phyloP scores from a whole-genome alignment of 2,113 vertebrate genomes.

The Cranoglanis bouderius region DNA sequence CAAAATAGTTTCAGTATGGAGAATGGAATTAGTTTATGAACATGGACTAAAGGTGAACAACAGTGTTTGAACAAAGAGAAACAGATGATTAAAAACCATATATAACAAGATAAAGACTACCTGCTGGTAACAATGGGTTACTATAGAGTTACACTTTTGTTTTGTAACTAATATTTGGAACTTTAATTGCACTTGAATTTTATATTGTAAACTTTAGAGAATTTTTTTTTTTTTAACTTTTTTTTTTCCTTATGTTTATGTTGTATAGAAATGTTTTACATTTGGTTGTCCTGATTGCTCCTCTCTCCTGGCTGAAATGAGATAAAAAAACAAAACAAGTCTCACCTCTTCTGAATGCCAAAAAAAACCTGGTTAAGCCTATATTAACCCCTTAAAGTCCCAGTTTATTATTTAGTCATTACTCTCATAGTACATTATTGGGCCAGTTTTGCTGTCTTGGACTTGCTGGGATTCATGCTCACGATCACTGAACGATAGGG shows the following conservation, averaged over 20 bases:
- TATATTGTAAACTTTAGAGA: conserved; percentile 74
- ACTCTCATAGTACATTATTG: neutral
- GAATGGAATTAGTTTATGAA: conserved; percentile 35
- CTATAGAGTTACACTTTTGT: conserved; percentile 72
- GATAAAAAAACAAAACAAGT: conserved; percentile 21
- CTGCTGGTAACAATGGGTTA: conserved; percentile 71
- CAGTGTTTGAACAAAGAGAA: conserved; percentile 21
- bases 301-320: conserved; percentile 39
- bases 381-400: conserved; percentile 11
- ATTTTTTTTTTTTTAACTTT: too few relatives aligned
- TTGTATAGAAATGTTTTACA: conserved; percentile 69
- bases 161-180: conserved; percentile 79
- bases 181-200: conserved; percentile 83
- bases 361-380: neutral
- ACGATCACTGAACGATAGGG: too few relatives aligned
- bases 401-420: neutral
- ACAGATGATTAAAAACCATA: conserved; percentile 39
- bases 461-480: neutral
- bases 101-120: conserved; percentile 69
- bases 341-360: conserved; percentile 18
- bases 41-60: conserved; percentile 43
- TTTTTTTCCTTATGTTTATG: conserved; percentile 65
- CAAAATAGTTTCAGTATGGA: conserved; percentile 39
- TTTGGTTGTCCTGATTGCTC: conserved; percentile 34
- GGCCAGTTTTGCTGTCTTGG: neutral